Conservation (phyloP, 2,888 invertebrate genomes). For the Muschampia plurimacula region DNA sequence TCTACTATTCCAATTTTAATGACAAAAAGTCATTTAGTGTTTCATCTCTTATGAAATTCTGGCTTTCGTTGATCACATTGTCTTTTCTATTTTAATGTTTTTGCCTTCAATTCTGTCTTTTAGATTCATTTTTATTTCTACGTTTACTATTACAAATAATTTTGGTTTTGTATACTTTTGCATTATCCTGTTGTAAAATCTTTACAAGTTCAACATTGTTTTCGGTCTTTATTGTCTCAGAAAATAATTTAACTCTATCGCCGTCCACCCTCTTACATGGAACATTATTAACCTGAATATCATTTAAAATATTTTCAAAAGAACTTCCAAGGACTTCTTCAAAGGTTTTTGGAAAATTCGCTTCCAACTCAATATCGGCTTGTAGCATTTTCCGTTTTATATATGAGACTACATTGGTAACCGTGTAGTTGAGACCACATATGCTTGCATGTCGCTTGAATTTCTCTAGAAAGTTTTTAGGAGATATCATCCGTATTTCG, state of each 20-base stretch:
- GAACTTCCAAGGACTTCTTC: conserved; percentile 45
- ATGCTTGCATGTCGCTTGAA: conserved; percentile 57
- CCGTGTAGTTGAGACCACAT: conserved; percentile 52
- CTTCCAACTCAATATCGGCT: conserved; percentile 57
- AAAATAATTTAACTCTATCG: background rate
- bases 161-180: no score
- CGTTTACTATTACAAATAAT: no score
- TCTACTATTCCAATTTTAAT: no score
- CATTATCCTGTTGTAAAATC: no score
- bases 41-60: no score
- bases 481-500: conserved; percentile 51
- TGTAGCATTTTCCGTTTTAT: conserved; percentile 58
- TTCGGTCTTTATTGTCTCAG: background rate
- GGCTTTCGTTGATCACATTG: no score
- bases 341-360: conserved; percentile 53
- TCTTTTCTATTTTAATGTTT: no score
- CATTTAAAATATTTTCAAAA: conserved; percentile 6
- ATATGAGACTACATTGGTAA: conserved; percentile 58
- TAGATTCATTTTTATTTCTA: no score
- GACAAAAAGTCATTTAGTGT: no score
- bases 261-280: background rate
- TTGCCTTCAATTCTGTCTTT: no score
- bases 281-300: background rate
- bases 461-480: conserved; percentile 55
- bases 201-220: background rate